Evolutionary conservation across 2,797 vertebrate genomes (phyloP).

Genomic region (Geotrypetes seraphini): DNA sequence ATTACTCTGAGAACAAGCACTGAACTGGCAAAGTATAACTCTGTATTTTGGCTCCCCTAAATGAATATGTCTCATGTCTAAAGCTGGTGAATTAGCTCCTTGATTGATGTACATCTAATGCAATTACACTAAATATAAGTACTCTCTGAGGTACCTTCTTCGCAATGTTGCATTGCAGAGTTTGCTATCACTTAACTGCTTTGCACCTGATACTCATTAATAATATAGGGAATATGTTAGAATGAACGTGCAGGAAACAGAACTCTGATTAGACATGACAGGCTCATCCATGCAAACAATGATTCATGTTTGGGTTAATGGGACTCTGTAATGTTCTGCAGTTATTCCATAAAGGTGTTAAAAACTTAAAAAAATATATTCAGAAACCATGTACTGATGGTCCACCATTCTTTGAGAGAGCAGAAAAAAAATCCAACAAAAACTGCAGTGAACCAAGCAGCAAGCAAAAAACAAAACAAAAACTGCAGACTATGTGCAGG

Average conservation of each 20-base stretch:
- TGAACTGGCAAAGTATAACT: rapidly evolving
- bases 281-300: neutral
- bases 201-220: neutral
- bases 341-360: no score
- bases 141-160: slow-evolving; percentile 16
- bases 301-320: neutral
- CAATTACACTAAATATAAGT: slow-evolving; percentile 28
- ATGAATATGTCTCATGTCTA: slow-evolving; percentile 15
- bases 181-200: neutral
- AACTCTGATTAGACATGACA: neutral
- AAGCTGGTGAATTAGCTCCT: slow-evolving; percentile 22
- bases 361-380: no score
- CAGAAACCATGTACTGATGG: no score
- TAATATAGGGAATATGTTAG: slow-evolving; percentile 12
- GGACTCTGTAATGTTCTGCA: no score
- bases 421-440: no score
- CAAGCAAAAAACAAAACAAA: no score
- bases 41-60: neutral
- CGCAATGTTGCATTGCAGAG: neutral
- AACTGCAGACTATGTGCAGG: no score
- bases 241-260: neutral
- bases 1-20: no score
- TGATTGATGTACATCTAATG: slow-evolving; percentile 11
- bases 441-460: no score
- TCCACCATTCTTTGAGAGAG: no score